These are phyloP conservation scores for Steinernema carpocapsae DNA, from an alignment of 2,888 invertebrate genomes.

Conservation along the genomic window DNA sequence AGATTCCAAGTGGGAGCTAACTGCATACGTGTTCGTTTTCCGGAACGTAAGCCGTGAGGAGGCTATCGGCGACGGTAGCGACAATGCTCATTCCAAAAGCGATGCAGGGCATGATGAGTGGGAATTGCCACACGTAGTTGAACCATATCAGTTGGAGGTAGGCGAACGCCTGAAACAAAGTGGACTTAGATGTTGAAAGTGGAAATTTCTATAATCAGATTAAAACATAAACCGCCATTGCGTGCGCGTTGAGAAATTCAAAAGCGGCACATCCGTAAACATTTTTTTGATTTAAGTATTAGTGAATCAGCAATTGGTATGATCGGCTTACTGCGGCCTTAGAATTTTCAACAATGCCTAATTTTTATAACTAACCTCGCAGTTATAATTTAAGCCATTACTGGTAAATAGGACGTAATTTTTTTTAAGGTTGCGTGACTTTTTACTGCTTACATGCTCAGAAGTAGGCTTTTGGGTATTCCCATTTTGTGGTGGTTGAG, in stretches of 20 bases:
- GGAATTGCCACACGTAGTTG: conserved; percentile 49
- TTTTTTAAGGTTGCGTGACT: too few species aligned
- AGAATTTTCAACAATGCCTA: too few species aligned
- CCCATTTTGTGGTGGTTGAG: too few species aligned
- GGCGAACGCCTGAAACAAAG: conserved; percentile 34
- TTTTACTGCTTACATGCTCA: too few species aligned
- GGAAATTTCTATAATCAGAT: not conserved
- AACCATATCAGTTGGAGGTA: conserved; percentile 36
- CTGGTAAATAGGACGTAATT: too few species aligned
- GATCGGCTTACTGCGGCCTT: too few species aligned
- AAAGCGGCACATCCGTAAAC: too few species aligned
- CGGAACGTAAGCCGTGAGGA: conserved; percentile 53
- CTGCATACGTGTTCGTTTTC: conserved; percentile 48
- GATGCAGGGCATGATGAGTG: conserved; percentile 53
- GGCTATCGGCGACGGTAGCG: conserved; percentile 52
- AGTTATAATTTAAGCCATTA: too few species aligned
- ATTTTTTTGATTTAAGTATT: too few species aligned
- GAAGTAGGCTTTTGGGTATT: too few species aligned
- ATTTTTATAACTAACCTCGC: too few species aligned
- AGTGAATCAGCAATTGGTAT: too few species aligned
- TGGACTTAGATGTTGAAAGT: not conserved
- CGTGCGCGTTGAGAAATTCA: not conserved
- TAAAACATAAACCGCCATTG: not conserved
- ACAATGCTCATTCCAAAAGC: conserved; percentile 56
- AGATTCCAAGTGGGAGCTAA: not conserved